Evolutionary conservation across 2,113 vertebrate species (phyloP), one percentile per base, ranked within the genome.

Genomic region (Podarcis muralis): DNA sequence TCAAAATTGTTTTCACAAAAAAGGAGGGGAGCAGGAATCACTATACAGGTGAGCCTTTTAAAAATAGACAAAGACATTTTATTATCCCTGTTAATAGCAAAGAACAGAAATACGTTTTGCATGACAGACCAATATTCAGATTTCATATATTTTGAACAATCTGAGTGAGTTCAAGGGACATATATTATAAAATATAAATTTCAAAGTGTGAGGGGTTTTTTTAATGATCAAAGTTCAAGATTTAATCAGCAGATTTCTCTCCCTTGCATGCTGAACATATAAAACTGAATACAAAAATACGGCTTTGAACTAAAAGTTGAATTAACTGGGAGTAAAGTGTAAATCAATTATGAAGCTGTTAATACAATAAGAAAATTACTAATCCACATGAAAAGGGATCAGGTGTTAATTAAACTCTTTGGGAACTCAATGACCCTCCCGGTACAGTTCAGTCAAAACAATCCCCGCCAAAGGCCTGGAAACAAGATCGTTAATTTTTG

Each of bases 321-420:
- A 92, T 93, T 93, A 93, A 81, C 93, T 92, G 90, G 91, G 90
- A 90, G 93, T 95, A 92, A 96, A 94, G 94, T 95, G 82, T 92
- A 94, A 93, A 95, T 94, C 95, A 95, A 95, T 95, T 93, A 94
- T 40, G 93, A 86, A 91, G 86, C 91, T 92, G 85, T 93, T 94
- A 95, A 92, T 90, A 95, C 87, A 95, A 86, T 92, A 90, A 93
- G 86, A 90, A 94, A 95, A 91, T 88, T 89, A 91, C 88, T 91
- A 94, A 93, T 77, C 75, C 88, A 93, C 81, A 90, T 43, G 87
- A 89, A 94, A 95, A 95, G 89, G 3, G 92, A 91, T 90, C 92
- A 87, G 92, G 74, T 91, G 90, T 89, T 92, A 93, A 93, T 95
- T 93, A 95, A 94, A 92, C 86, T 75, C 66, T 92, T 87, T 78